Conservation (phyloP, 2,113 vertebrate species). For the Myrmophylax atrothorax region DNA sequence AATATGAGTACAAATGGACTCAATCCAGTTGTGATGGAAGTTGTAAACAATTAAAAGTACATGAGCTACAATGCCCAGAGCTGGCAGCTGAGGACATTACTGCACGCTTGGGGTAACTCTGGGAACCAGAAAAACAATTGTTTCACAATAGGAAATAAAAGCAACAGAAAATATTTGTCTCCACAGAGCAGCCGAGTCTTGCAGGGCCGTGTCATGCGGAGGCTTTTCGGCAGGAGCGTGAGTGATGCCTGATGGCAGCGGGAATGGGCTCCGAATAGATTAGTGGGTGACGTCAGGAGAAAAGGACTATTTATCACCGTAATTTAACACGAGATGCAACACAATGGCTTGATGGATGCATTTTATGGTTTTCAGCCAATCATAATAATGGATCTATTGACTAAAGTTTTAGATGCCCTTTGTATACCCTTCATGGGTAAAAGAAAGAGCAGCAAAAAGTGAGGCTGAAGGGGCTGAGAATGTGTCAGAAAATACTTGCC, state of each 20-base stretch:
- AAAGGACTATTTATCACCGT: slow-evolving; percentile 80
- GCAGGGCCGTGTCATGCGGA: slow-evolving; percentile 37
- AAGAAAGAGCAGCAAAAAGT: slow-evolving; percentile 45
- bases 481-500: slow-evolving; percentile 40
- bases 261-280: slow-evolving; percentile 79
- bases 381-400: slow-evolving; percentile 83
- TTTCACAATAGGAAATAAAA: slow-evolving; percentile 74
- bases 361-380: slow-evolving; percentile 83
- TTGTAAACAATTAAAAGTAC: slow-evolving; percentile 79
- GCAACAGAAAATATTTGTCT: slow-evolving; percentile 71
- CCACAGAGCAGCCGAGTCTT: slow-evolving; percentile 46
- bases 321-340: slow-evolving; percentile 79
- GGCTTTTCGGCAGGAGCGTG: slow-evolving; percentile 60
- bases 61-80: slow-evolving; percentile 68
- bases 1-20: slow-evolving; percentile 72
- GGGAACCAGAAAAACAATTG: slow-evolving; percentile 70
- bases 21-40: slow-evolving; percentile 66
- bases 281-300: slow-evolving; percentile 77
- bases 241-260: slow-evolving; percentile 73
- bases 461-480: slow-evolving; percentile 34
- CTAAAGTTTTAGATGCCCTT: slow-evolving; percentile 79
- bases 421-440: slow-evolving; percentile 73
- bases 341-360: slow-evolving; percentile 79
- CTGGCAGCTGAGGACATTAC: slow-evolving; percentile 69
- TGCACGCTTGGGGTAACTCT: slow-evolving; percentile 71